Conservation (phyloP, 2,113 vertebrate species). For the Formicarius rufipectus region DNA sequence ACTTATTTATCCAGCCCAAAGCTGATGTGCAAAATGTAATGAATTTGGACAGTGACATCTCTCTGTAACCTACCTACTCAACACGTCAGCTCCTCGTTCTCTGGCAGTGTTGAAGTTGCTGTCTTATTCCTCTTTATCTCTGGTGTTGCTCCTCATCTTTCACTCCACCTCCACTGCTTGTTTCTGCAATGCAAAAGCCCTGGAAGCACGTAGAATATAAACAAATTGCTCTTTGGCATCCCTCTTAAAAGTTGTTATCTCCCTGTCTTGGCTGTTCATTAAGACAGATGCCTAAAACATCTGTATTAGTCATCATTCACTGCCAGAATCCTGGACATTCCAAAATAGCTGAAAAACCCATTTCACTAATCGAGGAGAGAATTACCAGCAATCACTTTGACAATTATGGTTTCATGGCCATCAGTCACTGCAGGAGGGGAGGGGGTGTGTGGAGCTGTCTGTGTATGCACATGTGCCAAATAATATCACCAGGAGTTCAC, state of each 20-base stretch:
- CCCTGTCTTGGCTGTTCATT: not conserved
- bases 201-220: not conserved
- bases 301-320: not conserved
- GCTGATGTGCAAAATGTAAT: constrained; percentile 8
- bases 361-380: not conserved
- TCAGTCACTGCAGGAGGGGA: not conserved
- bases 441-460: not conserved
- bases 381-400: not conserved
- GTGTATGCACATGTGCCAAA: not conserved
- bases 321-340: not conserved
- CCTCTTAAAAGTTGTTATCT: not conserved
- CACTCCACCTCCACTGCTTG: not conserved
- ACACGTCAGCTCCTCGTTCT: not conserved
- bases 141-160: not conserved
- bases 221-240: constrained; percentile 18
- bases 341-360: not conserved
- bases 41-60: not conserved
- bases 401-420: not conserved
- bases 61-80: not conserved
- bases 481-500: not conserved
- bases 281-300: constrained; percentile 37
- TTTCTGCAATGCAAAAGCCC: not conserved
- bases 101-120: not conserved
- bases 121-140: not conserved
- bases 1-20: not conserved